A percentile compares a stretch with the other conserved stretches of the same genome.
Conservation (phyloP, 2,797 vertebrate genomes). For the Gymnoscopelus microlampas region DNA sequence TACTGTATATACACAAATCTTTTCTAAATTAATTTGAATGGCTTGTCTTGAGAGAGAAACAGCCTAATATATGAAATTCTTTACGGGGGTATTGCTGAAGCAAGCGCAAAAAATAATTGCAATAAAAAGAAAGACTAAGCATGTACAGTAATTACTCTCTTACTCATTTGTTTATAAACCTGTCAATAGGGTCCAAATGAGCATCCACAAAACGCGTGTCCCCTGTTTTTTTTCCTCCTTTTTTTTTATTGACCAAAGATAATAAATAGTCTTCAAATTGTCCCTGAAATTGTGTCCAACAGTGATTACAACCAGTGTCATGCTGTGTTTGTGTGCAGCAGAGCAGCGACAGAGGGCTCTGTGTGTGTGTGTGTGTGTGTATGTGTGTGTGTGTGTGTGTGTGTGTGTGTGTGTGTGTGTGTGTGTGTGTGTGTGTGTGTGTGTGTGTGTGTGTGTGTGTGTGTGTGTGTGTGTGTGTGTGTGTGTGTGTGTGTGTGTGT, state of each 20-base stretch:
- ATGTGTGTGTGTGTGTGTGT: neutral
- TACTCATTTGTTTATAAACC: constrained; percentile 68
- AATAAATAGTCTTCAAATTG: constrained; percentile 99
- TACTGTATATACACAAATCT: neutral
- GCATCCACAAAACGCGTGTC: constrained; percentile 73
- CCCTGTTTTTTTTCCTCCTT: constrained; percentile 65
- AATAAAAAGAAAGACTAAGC: constrained; percentile 20
- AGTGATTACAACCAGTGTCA: constrained; percentile 97
- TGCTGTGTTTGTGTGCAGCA: constrained; percentile 90
- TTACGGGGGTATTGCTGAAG: no score
- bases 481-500: constrained; percentile 45
- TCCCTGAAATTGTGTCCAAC: constrained; percentile 99
- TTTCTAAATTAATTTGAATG: neutral
- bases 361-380: constrained; percentile 21
- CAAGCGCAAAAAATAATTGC: neutral
- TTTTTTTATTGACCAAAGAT: constrained; percentile 89
- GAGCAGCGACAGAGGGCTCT: constrained; percentile 62
- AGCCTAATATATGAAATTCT: no score
- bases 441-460: no score
- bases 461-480: neutral
- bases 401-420: constrained; percentile 50
- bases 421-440: no score
- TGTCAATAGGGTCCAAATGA: constrained; percentile 79
- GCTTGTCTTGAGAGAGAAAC: no score
- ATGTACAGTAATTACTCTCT: constrained; percentile 47